Base-by-base conservation (phyloP, 2,888 invertebrate species). In the Phyllotreta striolata region DNA sequence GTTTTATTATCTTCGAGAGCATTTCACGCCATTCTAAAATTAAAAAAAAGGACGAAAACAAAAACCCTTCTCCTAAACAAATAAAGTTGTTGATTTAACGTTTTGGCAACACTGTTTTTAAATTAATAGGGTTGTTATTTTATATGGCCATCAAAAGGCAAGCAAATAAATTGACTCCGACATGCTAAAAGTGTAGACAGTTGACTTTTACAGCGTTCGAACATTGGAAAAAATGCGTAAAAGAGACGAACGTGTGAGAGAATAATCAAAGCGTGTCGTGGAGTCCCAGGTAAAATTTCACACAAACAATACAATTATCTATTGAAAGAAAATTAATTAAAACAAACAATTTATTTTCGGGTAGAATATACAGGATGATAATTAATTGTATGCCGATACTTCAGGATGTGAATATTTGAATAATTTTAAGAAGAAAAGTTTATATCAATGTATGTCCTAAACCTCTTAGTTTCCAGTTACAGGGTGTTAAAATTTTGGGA, bases 151-250 rank as follows among this genome's bases (percentile, higher is more conserved):
- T 71, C 74, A 73, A 71, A 75, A 70, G 70, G 73, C 73, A 72
- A 70, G 75, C 73, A 71, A 76, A 76, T 78, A 77, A 76, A 77
- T 77, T 75, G 66, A 69, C 72, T 67, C 54, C 68, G 70, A 77
- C 77, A 76, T 69, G 77, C 73, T 74, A 72, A 74, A 72, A 75
- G 76, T 76, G 76, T 76, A 71, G 72, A 69, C 68, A 67, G 71
- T 64, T 72, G 77, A 77, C 77, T 66, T 76, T 77, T 76, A 78
- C 76, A 77, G 69, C 74, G 69, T 70, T 70, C 69, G 70, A 70
- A 70, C 72, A 75, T 73, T 73, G 72, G 73, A 72, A 74, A 72
- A 73, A 76, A 69, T 70, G 71, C 71, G 73, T 74, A 73, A 75
- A 72, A 70, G 71, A 71, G 72, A 69, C 60, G 63, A 67, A 68